A percentile compares a stretch with the other conserved stretches of the same genome.
Conservation (phyloP, 1,140 invertebrate species). For the Cherax quadricarinatus region DNA sequence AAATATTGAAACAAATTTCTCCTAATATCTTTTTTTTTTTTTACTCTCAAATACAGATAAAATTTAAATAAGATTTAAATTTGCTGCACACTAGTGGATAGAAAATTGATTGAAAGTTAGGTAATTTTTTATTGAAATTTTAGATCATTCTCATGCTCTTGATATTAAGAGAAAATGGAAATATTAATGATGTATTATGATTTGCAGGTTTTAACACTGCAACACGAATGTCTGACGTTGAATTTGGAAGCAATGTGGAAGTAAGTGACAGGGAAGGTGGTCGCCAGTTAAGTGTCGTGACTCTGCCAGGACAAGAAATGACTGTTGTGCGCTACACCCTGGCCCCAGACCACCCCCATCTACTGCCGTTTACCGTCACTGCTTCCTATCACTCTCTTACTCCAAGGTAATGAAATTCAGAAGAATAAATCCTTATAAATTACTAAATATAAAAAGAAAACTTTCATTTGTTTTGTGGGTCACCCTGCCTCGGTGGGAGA, state of each 20-base stretch:
- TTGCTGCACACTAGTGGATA: too few relatives aligned
- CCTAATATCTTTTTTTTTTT: too few relatives aligned
- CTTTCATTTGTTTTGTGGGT: too few relatives aligned
- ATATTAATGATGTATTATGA: background rate
- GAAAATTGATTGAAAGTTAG: too few relatives aligned
- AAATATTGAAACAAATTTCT: too few relatives aligned
- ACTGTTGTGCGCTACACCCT: slow-evolving; percentile 47
- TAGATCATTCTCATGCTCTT: too few relatives aligned
- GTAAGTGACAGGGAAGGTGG: slow-evolving; percentile 23
- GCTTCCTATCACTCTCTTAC: slow-evolving; percentile 39
- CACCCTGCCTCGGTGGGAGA: too few relatives aligned
- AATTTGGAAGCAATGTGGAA: slow-evolving; percentile 47
- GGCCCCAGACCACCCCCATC: slow-evolving; percentile 51
- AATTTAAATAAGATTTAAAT: too few relatives aligned
- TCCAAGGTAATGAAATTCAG: slow-evolving; percentile 29
- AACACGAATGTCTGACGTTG: slow-evolving; percentile 59
- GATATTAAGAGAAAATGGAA: background rate
- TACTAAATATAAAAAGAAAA: too few relatives aligned
- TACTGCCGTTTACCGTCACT: slow-evolving; percentile 55
- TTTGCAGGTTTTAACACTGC: slow-evolving; percentile 42
- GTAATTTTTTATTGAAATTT: too few relatives aligned
- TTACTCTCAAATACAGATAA: too few relatives aligned
- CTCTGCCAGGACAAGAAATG: slow-evolving; percentile 47
- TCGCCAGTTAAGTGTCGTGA: slow-evolving; percentile 55
- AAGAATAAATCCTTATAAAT: too few relatives aligned